Base-by-base conservation (phyloP, 2,113 vertebrate genomes). In the Perca fluviatilis region DNA sequence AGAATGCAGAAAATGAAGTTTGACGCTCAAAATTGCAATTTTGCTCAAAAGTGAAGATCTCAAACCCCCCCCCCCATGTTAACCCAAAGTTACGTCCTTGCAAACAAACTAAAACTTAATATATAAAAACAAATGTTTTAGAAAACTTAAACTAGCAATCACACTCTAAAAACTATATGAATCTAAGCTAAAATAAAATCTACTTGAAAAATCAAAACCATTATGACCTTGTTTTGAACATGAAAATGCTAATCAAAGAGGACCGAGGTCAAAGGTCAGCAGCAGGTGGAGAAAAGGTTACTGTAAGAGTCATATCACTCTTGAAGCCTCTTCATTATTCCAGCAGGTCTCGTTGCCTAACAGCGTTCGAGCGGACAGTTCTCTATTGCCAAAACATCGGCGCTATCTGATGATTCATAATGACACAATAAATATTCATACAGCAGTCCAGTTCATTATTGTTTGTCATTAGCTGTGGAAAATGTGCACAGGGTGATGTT, bases 351-450 rank as follows among this genome's bases (percentile, higher is more conserved):
- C 36, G 49, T 66, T 2, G 21, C 56, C 68, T 15, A 0, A 14
- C 25, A 43, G 23, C 14, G 10, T 53, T 23, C 3, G n/a, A 27
- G 47, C 4, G 5, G 21, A 25, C 18, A 8, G 36, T 43, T 58
- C 8, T 30, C 70, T 23, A 33, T 23, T 25, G 43, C 36, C 36
- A 47, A 75, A 70, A 65, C 30, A 6, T 13, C 0, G 27, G 13
- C 16, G 2, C 21, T 1, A 8, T 49, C 50, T n/a, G 58, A 69
- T 66, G 78, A 79, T 64, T 80, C 76, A 54, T 40, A 80, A 74
- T 25, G 7, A 76, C 49, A 14, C 27, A 33, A 72, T 87, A 74
- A 86, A 89, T 84, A 88, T 85, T 87, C 77, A 83, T 58, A 47
- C 51, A 19, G 46, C 23, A 19, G n/a, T 3, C 36, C 6, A 5